Evolutionary conservation across 2,113 vertebrate species (phyloP), one percentile per base, ranked within the genome.

Genomic region (Clarias batrachus): DNA sequence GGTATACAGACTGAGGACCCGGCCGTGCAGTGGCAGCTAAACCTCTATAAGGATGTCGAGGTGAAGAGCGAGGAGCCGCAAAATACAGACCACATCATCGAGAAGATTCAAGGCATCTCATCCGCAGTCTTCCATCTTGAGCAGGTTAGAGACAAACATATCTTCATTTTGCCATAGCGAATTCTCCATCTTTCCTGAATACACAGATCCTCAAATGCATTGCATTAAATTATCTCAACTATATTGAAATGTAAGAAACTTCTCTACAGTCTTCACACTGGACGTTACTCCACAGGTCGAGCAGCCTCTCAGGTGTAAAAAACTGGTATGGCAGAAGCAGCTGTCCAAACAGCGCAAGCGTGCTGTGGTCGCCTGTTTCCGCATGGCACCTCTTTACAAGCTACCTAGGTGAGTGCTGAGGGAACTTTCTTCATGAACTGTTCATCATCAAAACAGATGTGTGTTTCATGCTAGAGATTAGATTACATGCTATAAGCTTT

Each of bases 311-410:
- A 96, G 98, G 89, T 98, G 97, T 85, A 99, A 99, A 94, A 99
- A 99, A 92, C 95, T 95, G 7, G 96, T 97, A 56, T 95, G 94
- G 95, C 97, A 99, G 74, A 99, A 98, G 90, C 95, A 99, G n/a
- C 91, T 99, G 78, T 99, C 98, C 89, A 99, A 99, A 73, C 98
- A 99, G 92, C 96, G 98, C 25, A 99, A 99, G 92, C 96, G 98
- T 81, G 98, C 98, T 0, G 98, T 99, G 79, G 98, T 99, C 89
- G 98, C 98, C 13, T 99, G 98, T 93, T 99, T 99, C 94, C 96
- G 98, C 78, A 99, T 99, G 98, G 98, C 97, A 41, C 98, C 98
- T 0, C 94, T 99, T 54, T 99, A 99, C 93, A 99, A 99, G 89
- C 93, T 99, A 25, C 98, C 98, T 89, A 97, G 98, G 98, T 97